Base-by-base conservation (phyloP, 2,888 invertebrate species). In the Calephelis perditalis region DNA sequence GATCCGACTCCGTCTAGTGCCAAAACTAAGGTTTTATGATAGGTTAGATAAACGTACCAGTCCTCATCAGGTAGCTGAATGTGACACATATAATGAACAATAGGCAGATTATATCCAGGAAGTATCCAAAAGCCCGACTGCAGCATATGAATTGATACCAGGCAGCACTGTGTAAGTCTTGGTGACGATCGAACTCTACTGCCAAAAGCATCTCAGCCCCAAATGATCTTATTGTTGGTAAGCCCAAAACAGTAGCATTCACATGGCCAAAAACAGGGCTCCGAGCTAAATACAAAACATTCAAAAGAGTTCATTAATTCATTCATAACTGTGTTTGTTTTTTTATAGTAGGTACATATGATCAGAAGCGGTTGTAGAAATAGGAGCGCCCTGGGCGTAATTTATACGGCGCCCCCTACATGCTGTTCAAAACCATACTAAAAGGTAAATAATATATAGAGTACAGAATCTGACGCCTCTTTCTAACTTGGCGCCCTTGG, bases 231-330 rank as follows among this genome's bases (percentile, higher is more conserved):
- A 97, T 95, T 0, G 96, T 96, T 0, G 95, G 93, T 35, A 97
- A 80, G 0, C 97, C 97, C 68, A 95, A 93, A 4, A 97, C 87
- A 0, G 95, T 94, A 8, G 96, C 94, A 73, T 94, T 95, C 46
- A 97, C 84, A 77, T 97, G 96, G 1, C 95, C 93, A 77, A 96
- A 97, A 0, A 97, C 95, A 0, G 97, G 97, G 73, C 96, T 96
- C 61, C 96, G 92, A 69, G 95, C 96, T 96, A 85, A 59, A 44
- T 45, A 52, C 37, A 52, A 46, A 10, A 40, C 6, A 40, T 40
- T 4, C 8, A 3, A 15, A 15, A 15, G 15, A 15, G 15, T 15
- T 15, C 15, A 15, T 15, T 15, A 1, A 15, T 15, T 15, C 15
- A 15, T 15, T 26, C 4, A 26, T 26, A 26, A 26, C 26, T 26